Conservation (phyloP, 2,113 vertebrate genomes). For the Dipodomys merriami region DNA sequence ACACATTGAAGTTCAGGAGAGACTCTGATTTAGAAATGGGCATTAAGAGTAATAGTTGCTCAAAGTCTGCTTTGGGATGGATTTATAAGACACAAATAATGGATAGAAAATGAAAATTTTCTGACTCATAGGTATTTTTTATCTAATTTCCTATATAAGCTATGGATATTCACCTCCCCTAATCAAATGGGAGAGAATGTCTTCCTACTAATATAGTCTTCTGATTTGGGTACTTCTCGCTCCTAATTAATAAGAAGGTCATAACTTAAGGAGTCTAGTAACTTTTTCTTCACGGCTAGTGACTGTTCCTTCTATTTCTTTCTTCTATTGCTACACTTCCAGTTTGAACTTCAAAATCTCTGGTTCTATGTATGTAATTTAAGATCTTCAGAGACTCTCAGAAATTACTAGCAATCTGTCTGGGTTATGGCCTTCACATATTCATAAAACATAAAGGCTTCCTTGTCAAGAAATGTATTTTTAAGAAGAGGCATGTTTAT, state of each 20-base stretch:
- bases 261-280: neutral
- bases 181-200: constrained; percentile 15
- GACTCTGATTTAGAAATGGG: neutral
- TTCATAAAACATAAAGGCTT: constrained; percentile 12
- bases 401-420: constrained; percentile 4
- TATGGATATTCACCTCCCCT: neutral
- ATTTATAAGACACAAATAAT: neutral
- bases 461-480: neutral
- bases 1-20: neutral
- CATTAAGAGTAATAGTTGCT: neutral
- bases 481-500: neutral
- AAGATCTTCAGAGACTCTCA: neutral
- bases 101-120: neutral
- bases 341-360: constrained; percentile 41
- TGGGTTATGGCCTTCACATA: neutral
- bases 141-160: constrained; percentile 38
- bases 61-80: neutral
- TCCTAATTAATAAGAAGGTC: constrained; percentile 46
- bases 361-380: constrained; percentile 32
- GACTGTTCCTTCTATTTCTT: neutral
- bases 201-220: neutral
- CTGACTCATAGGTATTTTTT: neutral
- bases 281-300: neutral
- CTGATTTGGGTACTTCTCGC: neutral
- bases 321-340: constrained; percentile 32